Conservation (phyloP, 2,113 vertebrate species). For the Emydura subglobosa region DNA sequence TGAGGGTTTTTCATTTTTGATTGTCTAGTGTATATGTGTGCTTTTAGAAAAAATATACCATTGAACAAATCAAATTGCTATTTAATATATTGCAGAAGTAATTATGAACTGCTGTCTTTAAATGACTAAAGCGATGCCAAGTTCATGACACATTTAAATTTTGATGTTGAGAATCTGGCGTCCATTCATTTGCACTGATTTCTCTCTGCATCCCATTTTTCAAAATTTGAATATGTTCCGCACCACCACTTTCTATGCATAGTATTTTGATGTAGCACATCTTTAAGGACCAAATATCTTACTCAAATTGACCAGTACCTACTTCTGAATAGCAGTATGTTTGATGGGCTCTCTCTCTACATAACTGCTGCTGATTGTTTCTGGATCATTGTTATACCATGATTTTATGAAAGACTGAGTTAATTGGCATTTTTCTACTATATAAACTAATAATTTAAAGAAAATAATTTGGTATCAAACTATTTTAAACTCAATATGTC, state of each 20-base stretch:
- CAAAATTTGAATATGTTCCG: neutral
- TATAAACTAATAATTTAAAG: neutral
- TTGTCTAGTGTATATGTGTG: neutral
- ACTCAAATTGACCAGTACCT: neutral
- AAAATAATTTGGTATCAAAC: neutral
- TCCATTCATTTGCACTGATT: neutral
- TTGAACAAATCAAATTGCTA: neutral
- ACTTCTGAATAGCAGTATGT: neutral
- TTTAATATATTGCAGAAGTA: neutral
- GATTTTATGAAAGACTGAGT: too few relatives aligned
- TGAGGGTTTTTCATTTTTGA: too few relatives aligned
- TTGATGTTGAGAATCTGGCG: neutral
- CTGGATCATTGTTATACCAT: neutral
- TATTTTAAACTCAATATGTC: accelerated
- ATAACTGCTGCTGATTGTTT: accelerated
- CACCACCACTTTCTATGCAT: neutral
- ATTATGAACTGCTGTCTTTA: neutral
- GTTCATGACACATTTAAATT: neutral
- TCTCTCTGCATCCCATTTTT: neutral
- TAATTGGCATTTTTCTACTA: neutral
- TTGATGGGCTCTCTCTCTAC: neutral
- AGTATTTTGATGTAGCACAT: neutral
- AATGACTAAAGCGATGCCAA: neutral
- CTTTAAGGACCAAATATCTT: neutral
- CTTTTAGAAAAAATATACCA: neutral